Evolutionary conservation across 2,113 vertebrate species (phyloP).

Genomic region (Paraplagusia blochii): DNA sequence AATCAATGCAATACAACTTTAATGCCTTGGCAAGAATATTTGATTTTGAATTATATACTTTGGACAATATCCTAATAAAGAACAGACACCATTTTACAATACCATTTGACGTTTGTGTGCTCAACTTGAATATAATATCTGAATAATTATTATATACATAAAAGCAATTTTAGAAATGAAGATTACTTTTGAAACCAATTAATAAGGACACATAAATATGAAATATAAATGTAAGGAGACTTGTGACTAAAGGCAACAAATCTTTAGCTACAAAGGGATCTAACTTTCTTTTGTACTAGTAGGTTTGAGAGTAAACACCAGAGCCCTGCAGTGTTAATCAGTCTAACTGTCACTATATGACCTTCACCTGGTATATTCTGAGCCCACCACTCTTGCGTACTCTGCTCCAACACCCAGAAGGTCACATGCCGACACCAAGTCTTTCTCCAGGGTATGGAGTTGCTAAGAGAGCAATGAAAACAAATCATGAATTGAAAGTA

Average conservation of each 20-base stretch:
- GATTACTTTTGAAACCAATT: too few species aligned
- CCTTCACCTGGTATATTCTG: slow-evolving; percentile 92
- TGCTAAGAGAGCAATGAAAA: slow-evolving; percentile 75
- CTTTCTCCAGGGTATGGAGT: slow-evolving; percentile 97
- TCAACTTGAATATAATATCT: too few species aligned
- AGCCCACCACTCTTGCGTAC: slow-evolving; percentile 94
- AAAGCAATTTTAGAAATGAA: too few species aligned
- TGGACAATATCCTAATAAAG: neutral
- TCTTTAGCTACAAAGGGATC: too few species aligned
- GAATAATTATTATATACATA: too few species aligned
- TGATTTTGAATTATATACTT: too few species aligned
- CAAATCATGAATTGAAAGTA: neutral
- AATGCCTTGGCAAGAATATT: neutral
- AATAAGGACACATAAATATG: too few species aligned
- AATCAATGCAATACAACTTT: neutral
- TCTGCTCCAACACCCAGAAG: slow-evolving; percentile 94
- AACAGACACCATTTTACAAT: neutral
- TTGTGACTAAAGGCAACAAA: too few species aligned
- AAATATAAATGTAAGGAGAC: too few species aligned
- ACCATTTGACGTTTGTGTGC: too few species aligned
- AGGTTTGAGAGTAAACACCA: neutral
- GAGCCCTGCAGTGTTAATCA: neutral
- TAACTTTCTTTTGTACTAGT: too few species aligned
- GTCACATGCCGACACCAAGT: slow-evolving; percentile 96
- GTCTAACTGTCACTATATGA: neutral